Conservation (phyloP, 2,888 invertebrate species). For the Polia nebulosa region DNA sequence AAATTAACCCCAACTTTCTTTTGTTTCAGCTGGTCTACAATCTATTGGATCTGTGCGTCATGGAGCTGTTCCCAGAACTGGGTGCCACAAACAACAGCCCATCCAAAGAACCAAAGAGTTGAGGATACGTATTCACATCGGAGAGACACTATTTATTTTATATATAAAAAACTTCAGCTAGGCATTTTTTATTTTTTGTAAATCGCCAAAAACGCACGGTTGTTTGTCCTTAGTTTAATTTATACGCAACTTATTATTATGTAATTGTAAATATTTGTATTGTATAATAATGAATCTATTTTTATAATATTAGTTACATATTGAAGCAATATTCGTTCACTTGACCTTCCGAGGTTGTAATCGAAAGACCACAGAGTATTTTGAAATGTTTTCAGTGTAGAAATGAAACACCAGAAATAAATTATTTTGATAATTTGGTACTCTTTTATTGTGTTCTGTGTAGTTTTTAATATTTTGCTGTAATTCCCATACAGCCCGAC, state of each 20-base stretch:
- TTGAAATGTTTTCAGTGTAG: conserved; percentile 77
- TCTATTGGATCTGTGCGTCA: conserved; percentile 94
- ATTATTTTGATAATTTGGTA: conserved; percentile 81
- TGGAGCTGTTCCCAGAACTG: conserved; percentile 95
- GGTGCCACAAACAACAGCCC: conserved; percentile 65
- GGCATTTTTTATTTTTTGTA: conserved; percentile 62
- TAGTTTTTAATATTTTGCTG: too few relatives aligned
- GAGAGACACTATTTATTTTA: conserved; percentile 58
- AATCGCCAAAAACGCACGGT: conserved; percentile 61
- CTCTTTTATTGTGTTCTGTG: conserved; percentile 32
- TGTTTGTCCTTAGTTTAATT: conserved; percentile 67
- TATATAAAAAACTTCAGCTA: conserved; percentile 49
- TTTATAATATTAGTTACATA: conserved; percentile 79
- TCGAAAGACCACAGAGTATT: conserved; percentile 68
- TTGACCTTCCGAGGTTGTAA: conserved; percentile 65
- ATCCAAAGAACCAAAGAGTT: conserved; percentile 77
- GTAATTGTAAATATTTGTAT: conserved; percentile 72
- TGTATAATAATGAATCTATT: conserved; percentile 79
- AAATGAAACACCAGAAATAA: conserved; percentile 77
- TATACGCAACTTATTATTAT: conserved; percentile 59
- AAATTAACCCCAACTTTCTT: conserved; percentile 28
- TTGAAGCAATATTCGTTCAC: conserved; percentile 66
- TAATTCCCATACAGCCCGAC: too few relatives aligned
- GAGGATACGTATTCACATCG: conserved; percentile 63
- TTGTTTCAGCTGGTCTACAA: conserved; percentile 93